A percentile compares a stretch with the other conserved stretches of the same genome.
Evolutionary conservation across 53 echinoderm and acorn worm species (phyloP).

Genomic region (Paelopatides confundens): DNA sequence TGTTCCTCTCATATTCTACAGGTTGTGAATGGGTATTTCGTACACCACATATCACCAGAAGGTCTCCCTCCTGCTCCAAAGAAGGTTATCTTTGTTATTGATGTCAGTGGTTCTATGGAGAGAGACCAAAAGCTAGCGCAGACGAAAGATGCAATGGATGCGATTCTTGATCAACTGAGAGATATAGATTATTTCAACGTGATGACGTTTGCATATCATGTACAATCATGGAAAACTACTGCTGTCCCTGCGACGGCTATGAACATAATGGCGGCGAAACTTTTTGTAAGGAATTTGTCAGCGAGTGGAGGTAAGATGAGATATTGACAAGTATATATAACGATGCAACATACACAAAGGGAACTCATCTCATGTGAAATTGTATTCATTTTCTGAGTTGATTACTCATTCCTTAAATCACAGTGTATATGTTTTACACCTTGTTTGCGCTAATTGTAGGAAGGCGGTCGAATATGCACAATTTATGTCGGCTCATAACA

Average conservation of each 20-base stretch:
- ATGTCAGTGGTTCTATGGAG: slow-evolving; percentile 89
- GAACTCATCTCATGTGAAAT: no score
- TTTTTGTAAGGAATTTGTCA: not conserved
- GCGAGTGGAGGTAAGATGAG: slow-evolving; percentile 51
- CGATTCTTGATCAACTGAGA: slow-evolving; percentile 79
- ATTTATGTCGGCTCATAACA: no score
- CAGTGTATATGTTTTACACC: no score
- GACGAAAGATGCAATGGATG: slow-evolving; percentile 76
- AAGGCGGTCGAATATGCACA: no score
- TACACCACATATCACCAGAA: slow-evolving; percentile 92
- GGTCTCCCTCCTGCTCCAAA: slow-evolving; percentile 74
- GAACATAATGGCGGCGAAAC: slow-evolving; percentile 27
- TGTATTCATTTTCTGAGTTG: no score
- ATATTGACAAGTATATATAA: no score
- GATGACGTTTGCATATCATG: slow-evolving; percentile 23
- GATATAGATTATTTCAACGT: slow-evolving; percentile 65
- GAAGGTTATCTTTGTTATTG: slow-evolving; percentile 89
- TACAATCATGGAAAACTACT: not conserved
- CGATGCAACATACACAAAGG: no score
- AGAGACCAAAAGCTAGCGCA: slow-evolving; percentile 66
- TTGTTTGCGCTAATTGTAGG: no score
- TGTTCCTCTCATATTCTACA: slow-evolving; percentile 24
- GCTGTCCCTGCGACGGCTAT: slow-evolving; percentile 20
- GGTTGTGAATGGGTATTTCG: slow-evolving; percentile 94
- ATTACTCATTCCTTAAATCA: no score